Base-by-base conservation (phyloP, 37 sponge, comb jelly and placozoan species). In the Cliona cf. orientalis region DNA sequence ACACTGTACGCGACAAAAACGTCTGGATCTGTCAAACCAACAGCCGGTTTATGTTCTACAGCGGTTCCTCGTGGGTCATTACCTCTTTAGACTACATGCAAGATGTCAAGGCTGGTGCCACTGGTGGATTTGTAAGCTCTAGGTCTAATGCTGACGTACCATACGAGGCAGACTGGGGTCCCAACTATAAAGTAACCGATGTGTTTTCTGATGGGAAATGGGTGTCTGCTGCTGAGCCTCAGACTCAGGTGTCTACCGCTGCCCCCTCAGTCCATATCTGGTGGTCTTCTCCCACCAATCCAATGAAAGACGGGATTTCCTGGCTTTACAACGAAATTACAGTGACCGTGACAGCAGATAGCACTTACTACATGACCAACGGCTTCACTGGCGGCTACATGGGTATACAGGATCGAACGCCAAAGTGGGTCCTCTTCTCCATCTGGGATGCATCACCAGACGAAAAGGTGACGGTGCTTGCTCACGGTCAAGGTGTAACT, bases 341-440 rank as follows among this genome's bases (percentile, higher is more conserved):
- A 49, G 53, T 49, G 53, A 49, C 9, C 14, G 53, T 19, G 53
- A 19, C 53, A 49, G 53, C 14, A 9, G 14, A 49, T 49, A 14
- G 14, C 53, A 49, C 53, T 14, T 49, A 49, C 53, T 49, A 19
- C 53, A 49, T 49, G 53, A 49, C 53, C 53, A 49, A 49, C 14
- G 53, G 53, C 14, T 49, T 49, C 53, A 49, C 53, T 14, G 53
- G 53, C 14, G 53, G 53, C 14, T 49, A 49, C 53, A 49, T 49
- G 53, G 53, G 53, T 9, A 49, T 49, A 9, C 42, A 40, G 41
- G 22, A 69, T 34, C 42, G 71, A 22, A 36, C 42, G 36, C 42
- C 40, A 34, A 32, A 69, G 71, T 69, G 42, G 71, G 14, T 49
- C 53, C 9, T 49, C 53, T 49, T 49, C 53, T 49, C 53, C 9